phyloP scores from a whole-genome alignment of 2,888 invertebrate genomes.

The Macaria notata region DNA sequence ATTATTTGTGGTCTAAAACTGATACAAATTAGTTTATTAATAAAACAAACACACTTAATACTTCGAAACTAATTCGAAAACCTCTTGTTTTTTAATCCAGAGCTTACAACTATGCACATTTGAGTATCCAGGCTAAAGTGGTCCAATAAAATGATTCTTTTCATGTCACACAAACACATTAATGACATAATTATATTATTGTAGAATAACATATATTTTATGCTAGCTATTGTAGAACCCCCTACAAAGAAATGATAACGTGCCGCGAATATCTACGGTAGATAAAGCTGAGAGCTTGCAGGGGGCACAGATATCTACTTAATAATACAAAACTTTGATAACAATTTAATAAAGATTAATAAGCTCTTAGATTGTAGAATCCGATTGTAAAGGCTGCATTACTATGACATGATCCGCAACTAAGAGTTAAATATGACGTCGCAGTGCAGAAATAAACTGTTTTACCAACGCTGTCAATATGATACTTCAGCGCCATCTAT shows the following conservation, averaged over 20 bases:
- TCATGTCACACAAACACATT: conserved; percentile 21
- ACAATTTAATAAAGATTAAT: conserved; percentile 21
- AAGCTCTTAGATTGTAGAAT: conserved; percentile 23
- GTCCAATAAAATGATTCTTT: conserved; percentile 4
- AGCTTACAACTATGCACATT: not conserved
- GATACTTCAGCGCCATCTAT: too few relatives aligned
- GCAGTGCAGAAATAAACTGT: too few relatives aligned
- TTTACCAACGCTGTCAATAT: too few relatives aligned
- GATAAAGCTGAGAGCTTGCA: conserved; percentile 2
- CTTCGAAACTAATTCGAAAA: too few relatives aligned
- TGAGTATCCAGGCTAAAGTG: conserved; percentile 6
- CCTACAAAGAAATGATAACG: conserved; percentile 11
- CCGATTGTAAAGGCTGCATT: conserved; percentile 11
- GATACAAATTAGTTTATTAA: too few relatives aligned
- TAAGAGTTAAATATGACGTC: too few relatives aligned
- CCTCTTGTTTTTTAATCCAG: too few relatives aligned
- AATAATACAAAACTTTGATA: conserved; percentile 21
- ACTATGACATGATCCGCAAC: not conserved
- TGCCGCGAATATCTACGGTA: conserved; percentile 2
- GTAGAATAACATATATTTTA: conserved; percentile 25
- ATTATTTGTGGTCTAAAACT: too few relatives aligned
- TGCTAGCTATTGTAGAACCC: conserved; percentile 26
- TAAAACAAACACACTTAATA: too few relatives aligned
- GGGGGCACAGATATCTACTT: conserved; percentile 7
- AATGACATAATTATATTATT: conserved; percentile 19